Evolutionary conservation across 2,888 invertebrate genomes (phyloP).

Genomic region (Apamea monoglypha): DNA sequence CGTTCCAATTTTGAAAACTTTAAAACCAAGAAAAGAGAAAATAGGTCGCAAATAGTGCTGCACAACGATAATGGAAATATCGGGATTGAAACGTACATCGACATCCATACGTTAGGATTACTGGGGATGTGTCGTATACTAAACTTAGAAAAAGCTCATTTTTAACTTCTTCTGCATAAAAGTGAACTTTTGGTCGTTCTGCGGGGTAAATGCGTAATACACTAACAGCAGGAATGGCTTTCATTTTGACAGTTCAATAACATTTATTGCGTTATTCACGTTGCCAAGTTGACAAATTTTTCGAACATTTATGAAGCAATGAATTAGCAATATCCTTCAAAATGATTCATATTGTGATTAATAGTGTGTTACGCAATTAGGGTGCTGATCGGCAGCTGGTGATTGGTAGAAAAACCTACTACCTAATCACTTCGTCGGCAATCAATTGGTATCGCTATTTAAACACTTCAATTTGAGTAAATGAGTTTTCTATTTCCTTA

Average conservation of each 20-base stretch:
- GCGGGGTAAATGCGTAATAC: neutral
- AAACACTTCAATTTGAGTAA: slow-evolving; percentile 3
- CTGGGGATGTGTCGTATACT: neutral
- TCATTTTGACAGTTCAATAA: too few species aligned
- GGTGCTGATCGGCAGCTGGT: neutral
- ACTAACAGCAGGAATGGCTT: too few species aligned
- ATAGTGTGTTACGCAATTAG: too few species aligned
- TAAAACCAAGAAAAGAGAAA: slow-evolving; percentile 59
- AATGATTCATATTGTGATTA: too few species aligned
- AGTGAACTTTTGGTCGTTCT: neutral
- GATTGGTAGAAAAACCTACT: neutral
- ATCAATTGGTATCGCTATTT: neutral
- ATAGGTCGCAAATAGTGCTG: slow-evolving; percentile 57
- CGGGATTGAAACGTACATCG: slow-evolving; percentile 24
- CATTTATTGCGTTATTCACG: too few species aligned
- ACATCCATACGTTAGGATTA: neutral
- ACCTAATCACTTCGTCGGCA: neutral
- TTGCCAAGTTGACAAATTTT: too few species aligned
- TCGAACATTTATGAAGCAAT: too few species aligned
- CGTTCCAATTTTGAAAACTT: slow-evolving; percentile 69
- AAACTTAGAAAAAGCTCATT: neutral
- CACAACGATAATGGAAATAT: slow-evolving; percentile 38
- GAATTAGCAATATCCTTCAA: too few species aligned
- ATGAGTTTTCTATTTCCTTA: neutral
- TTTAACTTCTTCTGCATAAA: neutral